Evolutionary conservation across 2,888 invertebrate genomes (phyloP), one percentile per base, ranked within the genome.

Genomic region (Eretmocerus hayati): DNA sequence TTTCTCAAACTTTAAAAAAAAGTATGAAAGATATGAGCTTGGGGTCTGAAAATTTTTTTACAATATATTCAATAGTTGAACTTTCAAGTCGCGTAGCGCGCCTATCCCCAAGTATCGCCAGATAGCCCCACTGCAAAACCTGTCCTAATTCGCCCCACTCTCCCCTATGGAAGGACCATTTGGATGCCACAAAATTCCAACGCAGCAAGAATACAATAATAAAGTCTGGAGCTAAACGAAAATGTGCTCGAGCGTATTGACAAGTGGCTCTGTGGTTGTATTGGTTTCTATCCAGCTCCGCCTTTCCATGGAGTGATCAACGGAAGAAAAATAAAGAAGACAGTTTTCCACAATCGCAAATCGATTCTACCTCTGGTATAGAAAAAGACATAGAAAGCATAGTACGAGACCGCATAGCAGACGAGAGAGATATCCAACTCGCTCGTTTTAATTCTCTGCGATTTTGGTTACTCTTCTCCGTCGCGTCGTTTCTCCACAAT

Each of bases 281-380:
- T 6, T 30, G 30, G 5, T 33, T 26, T n/a, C 15, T 9, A 26
- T 11, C 26, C 26, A 26, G 26, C 26, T 11, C 26, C 33, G 5
- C 2, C 43, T 46, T 41, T 46, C 33, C 41, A 33, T 46, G 50
- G 42, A 46, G 50, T 47, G 50, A 52, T 48, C 42, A 46, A 49
- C 44, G 54, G 46, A 52, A 51, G 42, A 50, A 52, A 50, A 49
- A 49, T 48, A 50, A 50, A 45, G 45, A 49, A 36, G 36, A 41
- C 2, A 31, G 36, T 35, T 45, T 31, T n/a, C 37, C 16, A 5
- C 38, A 42, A 48, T 46, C 46, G 52, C 46, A 46, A 46, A 49
- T 52, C 46, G 46, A 52, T 52, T 52, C 49, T 26, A 9, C 26
- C 11, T 26, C 45, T 47, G 37, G 18, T 16, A 35, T 30, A 31